Evolutionary conservation across 1,140 invertebrate species (phyloP), one percentile per base, ranked within the genome.

Genomic region (Drosophila nikananu): DNA sequence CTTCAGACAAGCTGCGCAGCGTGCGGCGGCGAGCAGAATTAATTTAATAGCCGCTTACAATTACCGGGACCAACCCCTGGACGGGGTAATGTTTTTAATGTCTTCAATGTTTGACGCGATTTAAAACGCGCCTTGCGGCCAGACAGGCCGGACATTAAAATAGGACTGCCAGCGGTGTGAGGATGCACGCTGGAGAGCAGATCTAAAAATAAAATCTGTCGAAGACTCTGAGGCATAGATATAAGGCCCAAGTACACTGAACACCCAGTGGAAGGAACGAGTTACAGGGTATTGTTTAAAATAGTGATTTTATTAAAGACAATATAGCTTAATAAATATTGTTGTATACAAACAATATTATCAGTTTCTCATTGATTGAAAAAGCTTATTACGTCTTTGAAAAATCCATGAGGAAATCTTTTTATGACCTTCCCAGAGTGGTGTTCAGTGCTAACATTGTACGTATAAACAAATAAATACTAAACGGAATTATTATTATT

Each of bases 1-100:
- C 60, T 25, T 42, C 42, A 39, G 12, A 39, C 49, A 19, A 49
- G 32, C 27, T 60, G 21, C 59, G 59, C 49, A 52, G 52, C 75
- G 41, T 59, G 51, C 54, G 35, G 51, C 27, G 60, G 54, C 60
- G 67, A 61, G 77, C 59, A 60, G 62, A 86, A 84, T 84, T 86
- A 78, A 83, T 86, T 86, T 83, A 86, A 86, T 87, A 83, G 83
- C 75, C 70, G 63, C 67, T 78, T 83, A 73, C 76, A 83, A 86
- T 86, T 87, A 83, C 70, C 62, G 42, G 44, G 41, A 57, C 70
- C 72, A 75, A 48, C 51, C 51, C 49, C 55, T 19, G 42, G 51
- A 39, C 54, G 27, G 39, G 48, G 55, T 74, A 79, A 58, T 68
- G 63, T 57, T 55, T 55, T 72, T 67, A 62, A 77, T 67, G 63